phyloP scores from a whole-genome alignment of 1,140 invertebrate genomes.

The Drosophila orena region DNA sequence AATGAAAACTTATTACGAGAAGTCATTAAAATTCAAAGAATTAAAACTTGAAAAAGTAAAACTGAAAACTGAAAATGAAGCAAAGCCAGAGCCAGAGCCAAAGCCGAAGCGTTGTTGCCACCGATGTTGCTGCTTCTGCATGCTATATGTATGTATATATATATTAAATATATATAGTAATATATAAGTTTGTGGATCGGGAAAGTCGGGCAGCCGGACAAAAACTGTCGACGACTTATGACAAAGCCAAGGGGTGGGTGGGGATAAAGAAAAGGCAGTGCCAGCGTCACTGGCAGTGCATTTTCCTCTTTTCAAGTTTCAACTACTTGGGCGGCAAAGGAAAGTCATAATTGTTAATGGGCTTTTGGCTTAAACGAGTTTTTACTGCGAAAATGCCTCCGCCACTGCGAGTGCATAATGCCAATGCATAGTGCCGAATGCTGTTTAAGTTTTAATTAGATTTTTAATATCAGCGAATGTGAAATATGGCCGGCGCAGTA shows the following conservation, averaged over 20 bases:
- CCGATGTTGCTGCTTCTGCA: conserved; percentile 11
- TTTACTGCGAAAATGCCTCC: conserved; percentile 41
- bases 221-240: conserved; percentile 63
- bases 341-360: conserved; percentile 78
- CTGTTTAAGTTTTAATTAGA: conserved; percentile 66
- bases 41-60: conserved; percentile 83
- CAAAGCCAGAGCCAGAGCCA: conserved; percentile 50
- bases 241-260: conserved; percentile 45
- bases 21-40: conserved; percentile 84
- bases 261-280: conserved; percentile 25
- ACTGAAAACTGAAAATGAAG: conserved; percentile 71
- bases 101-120: conserved; percentile 34
- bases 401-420: conserved; percentile 25
- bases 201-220: conserved; percentile 51
- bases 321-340: conserved; percentile 63
- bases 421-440: conserved; percentile 30
- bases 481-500: conserved; percentile 20
- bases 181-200: conserved; percentile 11
- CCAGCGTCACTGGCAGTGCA: conserved; percentile 57
- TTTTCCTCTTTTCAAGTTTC: conserved; percentile 59
- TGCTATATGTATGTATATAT: conserved; percentile 1
- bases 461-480: conserved; percentile 55
- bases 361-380: conserved; percentile 63
- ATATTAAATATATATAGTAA: conserved; percentile 10
- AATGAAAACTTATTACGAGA: conserved; percentile 85